Percentiles rank a stretch among this genome's conserved stretches.
These are phyloP conservation scores for Pygocentrus nattereri DNA, from an alignment of 2,797 vertebrate species.

Conservation along the genomic window DNA sequence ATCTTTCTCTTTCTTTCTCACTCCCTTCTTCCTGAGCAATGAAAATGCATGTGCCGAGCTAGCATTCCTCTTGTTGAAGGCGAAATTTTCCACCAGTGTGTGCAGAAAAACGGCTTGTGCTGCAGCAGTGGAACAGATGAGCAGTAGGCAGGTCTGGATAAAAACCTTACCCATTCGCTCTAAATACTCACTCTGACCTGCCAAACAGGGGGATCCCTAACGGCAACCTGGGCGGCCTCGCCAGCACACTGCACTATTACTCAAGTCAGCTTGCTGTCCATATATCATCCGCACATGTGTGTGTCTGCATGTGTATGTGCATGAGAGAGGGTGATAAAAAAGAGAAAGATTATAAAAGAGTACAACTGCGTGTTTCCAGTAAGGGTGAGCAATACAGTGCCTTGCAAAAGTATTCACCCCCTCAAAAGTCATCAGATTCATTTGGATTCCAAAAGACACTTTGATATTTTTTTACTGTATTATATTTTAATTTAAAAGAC, in stretches of 20 bases:
- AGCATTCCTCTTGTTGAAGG: constrained; percentile 43
- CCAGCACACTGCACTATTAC: not conserved
- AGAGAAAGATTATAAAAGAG: not conserved
- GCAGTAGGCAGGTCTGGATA: constrained; percentile 39
- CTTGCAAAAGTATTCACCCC: no score
- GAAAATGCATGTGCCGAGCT: constrained; percentile 44
- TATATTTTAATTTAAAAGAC: no score
- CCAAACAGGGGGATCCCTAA: constrained; percentile 50
- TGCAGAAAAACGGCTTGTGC: constrained; percentile 1
- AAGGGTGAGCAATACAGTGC: not conserved
- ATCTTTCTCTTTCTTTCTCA: constrained; percentile 4
- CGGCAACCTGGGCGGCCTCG: not conserved
- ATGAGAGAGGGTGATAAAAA: not conserved
- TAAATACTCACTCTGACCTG: constrained; percentile 46
- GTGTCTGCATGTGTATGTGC: not conserved
- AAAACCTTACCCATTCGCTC: constrained; percentile 35
- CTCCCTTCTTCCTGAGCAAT: constrained; percentile 7
- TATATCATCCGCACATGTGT: constrained; percentile 1
- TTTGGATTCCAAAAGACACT: no score
- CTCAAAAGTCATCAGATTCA: no score
- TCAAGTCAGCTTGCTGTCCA: not conserved
- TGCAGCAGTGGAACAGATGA: constrained; percentile 48
- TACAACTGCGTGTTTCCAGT: not conserved
- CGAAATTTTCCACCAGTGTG: constrained; percentile 35
- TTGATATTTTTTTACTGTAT: no score